Conservation (phyloP, 2,797 vertebrate species). For the Myiotriccus ornatus region DNA sequence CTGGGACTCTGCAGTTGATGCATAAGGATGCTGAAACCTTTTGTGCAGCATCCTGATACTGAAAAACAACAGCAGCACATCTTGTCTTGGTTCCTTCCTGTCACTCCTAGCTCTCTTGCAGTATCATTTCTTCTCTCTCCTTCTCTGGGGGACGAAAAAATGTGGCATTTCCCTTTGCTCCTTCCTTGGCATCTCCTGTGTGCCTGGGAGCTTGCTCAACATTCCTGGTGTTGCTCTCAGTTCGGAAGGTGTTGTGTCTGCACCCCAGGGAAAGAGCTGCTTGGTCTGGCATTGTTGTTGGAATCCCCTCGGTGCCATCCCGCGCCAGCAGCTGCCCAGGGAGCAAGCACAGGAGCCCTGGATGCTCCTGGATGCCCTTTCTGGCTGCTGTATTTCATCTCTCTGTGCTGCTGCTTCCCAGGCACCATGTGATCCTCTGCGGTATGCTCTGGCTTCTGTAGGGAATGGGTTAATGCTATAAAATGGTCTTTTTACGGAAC, state of each 20-base stretch:
- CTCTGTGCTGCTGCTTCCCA: background rate
- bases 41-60: background rate
- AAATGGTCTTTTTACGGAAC: background rate
- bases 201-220: background rate
- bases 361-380: background rate
- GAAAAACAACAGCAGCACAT: background rate
- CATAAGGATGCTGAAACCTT: background rate
- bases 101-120: background rate
- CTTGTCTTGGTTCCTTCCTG: background rate
- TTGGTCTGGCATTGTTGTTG: accelerated
- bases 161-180: background rate
- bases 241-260: background rate
- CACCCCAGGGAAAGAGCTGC: background rate
- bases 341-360: background rate
- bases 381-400: background rate
- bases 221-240: background rate
- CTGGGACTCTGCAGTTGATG: background rate
- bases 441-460: background rate
- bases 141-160: background rate
- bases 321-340: accelerated
- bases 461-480: background rate
- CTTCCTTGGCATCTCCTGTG: background rate
- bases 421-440: background rate
- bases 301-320: background rate
- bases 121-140: background rate